Evolutionary conservation across 2,888 invertebrate species (phyloP).

Genomic region (Lampropteryx suffumata): DNA sequence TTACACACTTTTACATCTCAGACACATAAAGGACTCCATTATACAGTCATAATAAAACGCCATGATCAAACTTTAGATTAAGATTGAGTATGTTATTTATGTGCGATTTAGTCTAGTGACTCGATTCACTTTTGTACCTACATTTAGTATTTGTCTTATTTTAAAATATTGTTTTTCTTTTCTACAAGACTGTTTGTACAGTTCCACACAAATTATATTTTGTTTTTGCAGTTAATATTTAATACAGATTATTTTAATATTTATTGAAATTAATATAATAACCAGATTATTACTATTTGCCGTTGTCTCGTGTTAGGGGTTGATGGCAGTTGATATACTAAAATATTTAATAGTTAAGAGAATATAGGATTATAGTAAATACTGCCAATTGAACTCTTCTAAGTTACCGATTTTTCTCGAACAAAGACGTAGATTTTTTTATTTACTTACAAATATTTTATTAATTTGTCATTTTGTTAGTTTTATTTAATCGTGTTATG

Average conservation of each 20-base stretch:
- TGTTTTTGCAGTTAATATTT: conserved; percentile 67
- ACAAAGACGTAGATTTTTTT: conserved; percentile 68
- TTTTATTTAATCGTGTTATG: conserved; percentile 44
- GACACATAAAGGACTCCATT: conserved; percentile 51
- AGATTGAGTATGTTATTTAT: conserved; percentile 66
- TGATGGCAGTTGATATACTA: conserved; percentile 63
- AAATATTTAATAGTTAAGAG: conserved; percentile 52
- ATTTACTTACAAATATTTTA: conserved; percentile 46
- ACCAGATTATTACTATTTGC: conserved; percentile 63
- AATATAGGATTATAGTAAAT: conserved; percentile 54
- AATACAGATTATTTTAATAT: conserved; percentile 64
- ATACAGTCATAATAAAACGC: conserved; percentile 74
- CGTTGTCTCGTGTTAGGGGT: conserved; percentile 63
- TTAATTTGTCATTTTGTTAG: conserved; percentile 50
- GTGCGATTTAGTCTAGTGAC: conserved; percentile 66
- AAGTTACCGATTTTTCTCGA: conserved; percentile 76
- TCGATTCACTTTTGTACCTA: conserved; percentile 72
- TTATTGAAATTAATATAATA: conserved; percentile 65
- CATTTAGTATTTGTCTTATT: conserved; percentile 61
- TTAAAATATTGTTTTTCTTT: conserved; percentile 53
- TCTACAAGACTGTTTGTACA: conserved; percentile 71
- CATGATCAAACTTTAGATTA: conserved; percentile 74
- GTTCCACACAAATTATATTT: conserved; percentile 67
- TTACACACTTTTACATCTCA: conserved; percentile 48
- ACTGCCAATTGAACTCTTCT: conserved; percentile 70